These are phyloP conservation scores for Andricus quercusramuli DNA, from an alignment of 2,888 invertebrate genomes.

Conservation along the genomic window DNA sequence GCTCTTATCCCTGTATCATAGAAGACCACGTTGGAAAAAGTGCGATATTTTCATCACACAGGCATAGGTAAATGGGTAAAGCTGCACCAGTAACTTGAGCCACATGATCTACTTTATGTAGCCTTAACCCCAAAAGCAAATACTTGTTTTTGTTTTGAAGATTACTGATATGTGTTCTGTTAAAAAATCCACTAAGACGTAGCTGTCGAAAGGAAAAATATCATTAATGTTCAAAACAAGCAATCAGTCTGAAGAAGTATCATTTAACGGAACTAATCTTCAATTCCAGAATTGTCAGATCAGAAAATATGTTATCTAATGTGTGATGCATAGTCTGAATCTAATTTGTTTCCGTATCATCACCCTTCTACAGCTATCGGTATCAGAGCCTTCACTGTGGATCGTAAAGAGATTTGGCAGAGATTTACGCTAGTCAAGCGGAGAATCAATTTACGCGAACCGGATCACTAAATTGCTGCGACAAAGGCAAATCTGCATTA, in stretches of 20 bases:
- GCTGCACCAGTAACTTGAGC: background rate
- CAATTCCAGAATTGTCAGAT: background rate
- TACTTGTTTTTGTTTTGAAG: too few relatives aligned
- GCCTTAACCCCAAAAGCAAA: background rate
- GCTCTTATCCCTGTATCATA: conserved; percentile 38
- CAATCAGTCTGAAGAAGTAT: background rate
- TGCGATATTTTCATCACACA: conserved; percentile 25
- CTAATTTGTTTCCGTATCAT: background rate
- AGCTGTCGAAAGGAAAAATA: too few relatives aligned
- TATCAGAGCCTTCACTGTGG: conserved; percentile 3
- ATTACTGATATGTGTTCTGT: too few relatives aligned
- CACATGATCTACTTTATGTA: background rate
- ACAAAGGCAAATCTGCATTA: conserved; percentile 37
- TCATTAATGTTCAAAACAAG: background rate
- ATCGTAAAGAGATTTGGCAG: conserved; percentile 26
- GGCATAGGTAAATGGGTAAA: conserved; percentile 13
- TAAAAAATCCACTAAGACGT: too few relatives aligned
- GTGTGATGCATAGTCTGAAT: background rate
- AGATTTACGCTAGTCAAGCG: conserved; percentile 23
- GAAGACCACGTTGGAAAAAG: conserved; percentile 26
- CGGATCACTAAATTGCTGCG: conserved; percentile 34
- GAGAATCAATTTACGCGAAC: background rate
- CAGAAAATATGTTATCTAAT: background rate
- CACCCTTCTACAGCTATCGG: background rate
- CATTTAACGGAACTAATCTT: background rate